A percentile compares a stretch with the other conserved stretches of the same genome.
phyloP scores from a whole-genome alignment of 2,113 vertebrate genomes.

The Chaetura pelagica region DNA sequence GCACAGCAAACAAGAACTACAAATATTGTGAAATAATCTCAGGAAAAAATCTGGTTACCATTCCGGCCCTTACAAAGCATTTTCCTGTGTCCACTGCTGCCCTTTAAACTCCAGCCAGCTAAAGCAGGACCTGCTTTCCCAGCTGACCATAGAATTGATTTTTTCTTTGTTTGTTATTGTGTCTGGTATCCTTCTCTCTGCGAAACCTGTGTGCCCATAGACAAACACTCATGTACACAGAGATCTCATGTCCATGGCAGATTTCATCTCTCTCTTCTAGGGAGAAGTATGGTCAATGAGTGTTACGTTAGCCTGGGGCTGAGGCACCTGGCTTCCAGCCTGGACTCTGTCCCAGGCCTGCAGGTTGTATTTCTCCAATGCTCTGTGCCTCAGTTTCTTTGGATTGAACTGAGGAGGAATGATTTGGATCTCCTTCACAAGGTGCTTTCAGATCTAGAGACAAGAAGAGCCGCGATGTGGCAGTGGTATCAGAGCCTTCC shows the following conservation, averaged over 20 bases:
- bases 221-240: neutral
- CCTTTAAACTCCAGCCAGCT: constrained; percentile 32
- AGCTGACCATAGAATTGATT: neutral
- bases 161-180: constrained; percentile 30
- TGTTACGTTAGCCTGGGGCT: neutral
- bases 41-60: neutral
- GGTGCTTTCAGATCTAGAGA: neutral
- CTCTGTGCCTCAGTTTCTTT: neutral
- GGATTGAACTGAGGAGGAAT: neutral
- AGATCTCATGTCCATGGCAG: neutral
- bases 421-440: neutral
- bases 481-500: neutral
- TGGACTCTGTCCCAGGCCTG: neutral
- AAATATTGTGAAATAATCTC: constrained; percentile 59
- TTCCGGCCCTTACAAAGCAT: neutral
- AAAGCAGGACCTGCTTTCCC: neutral
- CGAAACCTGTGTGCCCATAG: neutral
- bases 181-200: neutral
- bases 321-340: neutral
- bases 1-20: neutral
- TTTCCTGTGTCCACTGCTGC: constrained; percentile 28
- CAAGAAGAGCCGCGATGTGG: neutral
- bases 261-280: neutral
- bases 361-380: neutral
- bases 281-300: neutral